These are phyloP conservation scores for Caloenas nicobarica DNA, from an alignment of 2,113 vertebrate genomes.

Conservation along the genomic window DNA sequence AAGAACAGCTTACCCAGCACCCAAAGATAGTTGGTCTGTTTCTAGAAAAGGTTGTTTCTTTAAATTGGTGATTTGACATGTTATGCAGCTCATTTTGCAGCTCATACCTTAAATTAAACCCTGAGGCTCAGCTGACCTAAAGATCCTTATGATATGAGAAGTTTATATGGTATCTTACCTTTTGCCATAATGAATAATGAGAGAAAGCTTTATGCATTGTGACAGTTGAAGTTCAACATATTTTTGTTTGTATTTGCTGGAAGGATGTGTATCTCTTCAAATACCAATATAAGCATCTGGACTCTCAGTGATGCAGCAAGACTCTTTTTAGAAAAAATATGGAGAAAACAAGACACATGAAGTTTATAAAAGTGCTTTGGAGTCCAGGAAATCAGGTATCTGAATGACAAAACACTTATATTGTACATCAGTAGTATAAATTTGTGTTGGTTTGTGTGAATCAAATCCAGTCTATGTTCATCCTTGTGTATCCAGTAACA, in stretches of 20 bases:
- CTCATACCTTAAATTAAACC: constrained; percentile 55
- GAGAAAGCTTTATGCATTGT: background rate
- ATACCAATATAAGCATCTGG: background rate
- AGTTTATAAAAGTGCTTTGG: background rate
- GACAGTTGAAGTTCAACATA: background rate
- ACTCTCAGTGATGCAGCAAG: background rate
- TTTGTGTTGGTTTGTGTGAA: accelerated
- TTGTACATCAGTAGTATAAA: background rate
- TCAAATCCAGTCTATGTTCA: background rate
- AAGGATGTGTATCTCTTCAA: background rate
- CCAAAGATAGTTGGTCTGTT: constrained; percentile 19
- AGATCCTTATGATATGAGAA: constrained; percentile 19
- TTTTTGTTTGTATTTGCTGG: background rate
- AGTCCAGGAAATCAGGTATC: background rate
- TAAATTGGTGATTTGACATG: constrained; percentile 40
- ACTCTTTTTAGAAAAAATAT: background rate
- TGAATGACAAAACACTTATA: background rate
- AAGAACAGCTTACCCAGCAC: background rate
- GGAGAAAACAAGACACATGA: accelerated
- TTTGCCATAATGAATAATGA: background rate
- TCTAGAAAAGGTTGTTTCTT: constrained; percentile 58
- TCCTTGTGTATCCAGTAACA: background rate
- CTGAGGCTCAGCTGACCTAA: constrained; percentile 40
- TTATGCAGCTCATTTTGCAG: constrained; percentile 28
- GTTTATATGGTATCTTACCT: constrained; percentile 12